Evolutionary conservation across 2,888 invertebrate species (phyloP).

Genomic region (Vanessa cardui): DNA sequence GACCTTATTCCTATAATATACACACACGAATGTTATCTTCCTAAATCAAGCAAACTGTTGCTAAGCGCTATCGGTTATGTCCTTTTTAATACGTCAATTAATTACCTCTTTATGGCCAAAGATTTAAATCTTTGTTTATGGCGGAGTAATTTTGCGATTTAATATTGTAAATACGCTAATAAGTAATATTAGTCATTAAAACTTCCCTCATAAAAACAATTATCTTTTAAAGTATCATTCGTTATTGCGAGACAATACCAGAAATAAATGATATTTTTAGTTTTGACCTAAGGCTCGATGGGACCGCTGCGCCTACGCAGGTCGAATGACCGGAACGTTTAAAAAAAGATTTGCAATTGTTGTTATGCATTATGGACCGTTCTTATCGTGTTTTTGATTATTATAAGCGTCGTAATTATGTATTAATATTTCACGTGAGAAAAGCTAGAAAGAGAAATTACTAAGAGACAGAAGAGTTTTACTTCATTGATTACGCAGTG

Average conservation of each 20-base stretch:
- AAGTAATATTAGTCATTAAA: too few species aligned
- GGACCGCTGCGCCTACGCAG: slow-evolving; percentile 54
- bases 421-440: too few species aligned
- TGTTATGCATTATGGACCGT: background rate
- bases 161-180: too few species aligned
- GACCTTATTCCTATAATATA: slow-evolving; percentile 35
- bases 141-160: too few species aligned
- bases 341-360: background rate
- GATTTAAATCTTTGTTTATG: too few species aligned
- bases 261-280: background rate
- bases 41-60: background rate
- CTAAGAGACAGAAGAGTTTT: too few species aligned
- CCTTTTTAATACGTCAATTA: background rate
- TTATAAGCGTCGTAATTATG: too few species aligned
- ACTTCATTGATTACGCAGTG: too few species aligned
- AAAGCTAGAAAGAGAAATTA: too few species aligned
- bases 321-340: slow-evolving; percentile 40
- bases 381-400: too few species aligned
- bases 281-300: slow-evolving; percentile 16
- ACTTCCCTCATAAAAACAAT: too few species aligned
- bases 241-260: background rate
- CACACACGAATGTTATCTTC: background rate
- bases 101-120: background rate
- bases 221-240: too few species aligned
- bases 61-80: background rate